Conservation (phyloP, 2,113 vertebrate species). For the Ceuthmochares aereus region DNA sequence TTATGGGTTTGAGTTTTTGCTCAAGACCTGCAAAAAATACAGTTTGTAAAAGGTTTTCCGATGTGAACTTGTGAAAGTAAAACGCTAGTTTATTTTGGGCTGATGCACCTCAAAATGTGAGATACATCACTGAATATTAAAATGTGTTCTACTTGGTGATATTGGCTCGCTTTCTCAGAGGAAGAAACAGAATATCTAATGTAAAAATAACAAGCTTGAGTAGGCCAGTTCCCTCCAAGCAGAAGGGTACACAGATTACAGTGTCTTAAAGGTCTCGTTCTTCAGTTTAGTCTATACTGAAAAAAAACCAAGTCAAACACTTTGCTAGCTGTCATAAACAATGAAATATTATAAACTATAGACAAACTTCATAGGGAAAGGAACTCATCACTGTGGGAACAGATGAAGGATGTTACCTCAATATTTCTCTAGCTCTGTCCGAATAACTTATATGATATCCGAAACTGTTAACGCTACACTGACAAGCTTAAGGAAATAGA, state of each 20-base stretch:
- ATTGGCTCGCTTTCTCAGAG: neutral
- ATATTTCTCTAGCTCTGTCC: neutral
- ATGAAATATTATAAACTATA: neutral
- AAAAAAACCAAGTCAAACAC: neutral
- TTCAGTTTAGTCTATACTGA: neutral
- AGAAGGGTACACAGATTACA: neutral
- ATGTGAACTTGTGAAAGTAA: neutral
- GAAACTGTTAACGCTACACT: neutral
- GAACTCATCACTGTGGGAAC: neutral
- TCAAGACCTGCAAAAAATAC: neutral
- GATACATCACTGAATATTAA: neutral
- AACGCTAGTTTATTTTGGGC: neutral
- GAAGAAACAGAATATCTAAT: neutral
- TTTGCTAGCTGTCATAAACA: neutral
- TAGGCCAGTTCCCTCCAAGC: neutral
- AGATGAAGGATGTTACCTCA: neutral
- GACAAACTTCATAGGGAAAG: neutral
- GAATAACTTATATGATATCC: neutral
- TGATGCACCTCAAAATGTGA: neutral
- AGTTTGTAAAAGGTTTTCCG: neutral
- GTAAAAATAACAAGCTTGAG: neutral
- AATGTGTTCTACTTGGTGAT: neutral
- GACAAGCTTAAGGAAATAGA: neutral
- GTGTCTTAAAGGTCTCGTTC: neutral
- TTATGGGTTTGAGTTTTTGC: neutral